Conservation (phyloP, 2,113 vertebrate species). For the Percopsis transmontana region DNA sequence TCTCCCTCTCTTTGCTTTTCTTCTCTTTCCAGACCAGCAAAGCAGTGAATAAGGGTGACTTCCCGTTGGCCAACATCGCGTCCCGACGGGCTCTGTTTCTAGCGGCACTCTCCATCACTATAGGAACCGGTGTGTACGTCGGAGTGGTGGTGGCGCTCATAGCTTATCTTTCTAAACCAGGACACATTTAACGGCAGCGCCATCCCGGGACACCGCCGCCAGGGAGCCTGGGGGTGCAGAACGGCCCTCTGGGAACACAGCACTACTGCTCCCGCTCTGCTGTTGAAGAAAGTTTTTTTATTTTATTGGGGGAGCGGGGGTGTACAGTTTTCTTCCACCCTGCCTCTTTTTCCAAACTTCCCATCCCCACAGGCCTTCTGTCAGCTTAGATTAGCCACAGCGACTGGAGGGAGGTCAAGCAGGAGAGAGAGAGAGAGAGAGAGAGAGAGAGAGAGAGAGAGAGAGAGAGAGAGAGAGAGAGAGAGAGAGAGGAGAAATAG, state of each 20-base stretch:
- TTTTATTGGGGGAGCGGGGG: not conserved
- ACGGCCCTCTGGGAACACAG: constrained; percentile 32
- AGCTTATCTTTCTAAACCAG: constrained; percentile 93
- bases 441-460: constrained; percentile 15
- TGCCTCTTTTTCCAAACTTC: constrained; percentile 34
- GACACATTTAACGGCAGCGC: constrained; percentile 83
- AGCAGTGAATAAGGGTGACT: constrained; percentile 96
- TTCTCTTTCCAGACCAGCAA: constrained; percentile 87
- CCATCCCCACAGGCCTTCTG: constrained; percentile 51
- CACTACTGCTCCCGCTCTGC: constrained; percentile 26
- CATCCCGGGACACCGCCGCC: constrained; percentile 13
- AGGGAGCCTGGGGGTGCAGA: constrained; percentile 44
- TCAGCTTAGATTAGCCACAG: constrained; percentile 59
- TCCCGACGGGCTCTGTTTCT: constrained; percentile 93
- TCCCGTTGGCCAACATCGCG: constrained; percentile 90
- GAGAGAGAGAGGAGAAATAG: constrained; percentile 29
- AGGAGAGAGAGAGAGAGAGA: constrained; percentile 39
- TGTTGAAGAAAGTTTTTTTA: constrained; percentile 47
- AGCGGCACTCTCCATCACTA: constrained; percentile 93
- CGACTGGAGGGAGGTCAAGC: constrained; percentile 52
- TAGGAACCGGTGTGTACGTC: constrained; percentile 93
- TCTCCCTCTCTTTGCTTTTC: constrained; percentile 18
- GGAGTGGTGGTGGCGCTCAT: constrained; percentile 94
- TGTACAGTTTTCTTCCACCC: constrained; percentile 40
- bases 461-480: constrained; percentile 22